These are phyloP conservation scores for Trichechus manatus DNA, from an alignment of 2,113 vertebrate species.

Conservation along the genomic window DNA sequence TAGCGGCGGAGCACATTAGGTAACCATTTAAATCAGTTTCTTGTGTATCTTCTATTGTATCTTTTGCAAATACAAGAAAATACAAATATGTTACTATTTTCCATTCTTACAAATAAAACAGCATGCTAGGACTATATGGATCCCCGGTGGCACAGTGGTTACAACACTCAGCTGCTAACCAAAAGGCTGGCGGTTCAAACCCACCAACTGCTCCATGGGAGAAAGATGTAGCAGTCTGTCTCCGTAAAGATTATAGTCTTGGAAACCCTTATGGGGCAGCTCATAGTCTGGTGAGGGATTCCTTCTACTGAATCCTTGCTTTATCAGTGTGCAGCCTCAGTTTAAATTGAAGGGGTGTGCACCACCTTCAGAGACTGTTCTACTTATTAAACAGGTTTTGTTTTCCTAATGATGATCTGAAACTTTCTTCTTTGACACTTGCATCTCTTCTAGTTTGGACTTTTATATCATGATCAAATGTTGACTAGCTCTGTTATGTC, in stretches of 20 bases:
- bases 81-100: background rate
- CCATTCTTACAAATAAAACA: constrained; percentile 1
- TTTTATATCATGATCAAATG: background rate
- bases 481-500: background rate
- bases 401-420: constrained; percentile 18
- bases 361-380: background rate
- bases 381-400: background rate
- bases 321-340: background rate
- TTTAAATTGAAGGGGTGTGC: background rate
- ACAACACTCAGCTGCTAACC: no score
- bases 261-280: background rate
- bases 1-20: background rate
- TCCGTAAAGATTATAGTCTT: no score
- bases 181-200: no score
- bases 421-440: background rate
- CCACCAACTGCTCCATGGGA: no score
- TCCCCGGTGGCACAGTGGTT: no score
- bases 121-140: background rate
- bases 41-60: background rate
- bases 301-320: background rate
- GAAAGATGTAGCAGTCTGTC: no score
- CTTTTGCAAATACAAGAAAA: constrained; percentile 39
- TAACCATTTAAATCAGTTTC: background rate
- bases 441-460: background rate
- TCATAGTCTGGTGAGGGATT: background rate